Base-by-base conservation (phyloP, 2,888 invertebrate species). In the Anagyrus pseudococci region DNA sequence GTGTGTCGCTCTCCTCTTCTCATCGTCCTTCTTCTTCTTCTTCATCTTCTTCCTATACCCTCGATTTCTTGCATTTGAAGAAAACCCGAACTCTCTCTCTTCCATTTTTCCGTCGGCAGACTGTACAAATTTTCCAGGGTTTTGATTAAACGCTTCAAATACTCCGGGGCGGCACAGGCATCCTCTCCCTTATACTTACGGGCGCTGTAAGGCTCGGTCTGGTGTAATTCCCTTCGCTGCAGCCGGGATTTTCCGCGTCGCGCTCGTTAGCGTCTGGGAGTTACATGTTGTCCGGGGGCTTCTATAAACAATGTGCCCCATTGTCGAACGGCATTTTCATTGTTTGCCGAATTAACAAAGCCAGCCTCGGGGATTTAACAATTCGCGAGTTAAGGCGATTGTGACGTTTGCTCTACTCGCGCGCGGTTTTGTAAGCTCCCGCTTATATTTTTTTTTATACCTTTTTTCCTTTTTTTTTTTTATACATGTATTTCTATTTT, bases 1-100 rank as follows among this genome's bases (percentile, higher is more conserved):
- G 48, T 66, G 33, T 66, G n/a, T 60, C 62, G 53, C 43, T 66
- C 56, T 25, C 43, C 10, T 13, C 15, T 37, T 66, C 56, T 25
- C 43, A 13, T 13, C 15, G n/a, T 44, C 29, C 33, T 48, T 40
- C 19, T 19, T 40, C 37, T 47, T 10, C 40, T 29, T 19, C 41
- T 33, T 40, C 13, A n/a, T 26, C 43, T 55, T 53, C 23, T 29
- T 8, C 26, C 17, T n/a, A 17, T 33, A 23, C 19, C 19, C 23
- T 48, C 15, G n/a, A 13, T 37, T 23, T 37, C 25, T 2, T 23
- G 22, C 13, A 6, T 37, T 55, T 55, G 23, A 4, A n/a, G n/a
- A n/a, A n/a, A 7, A 23, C 17, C 22, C 20, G 23, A 33, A 2
- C 29, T 54, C 26, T 43, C 23, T 58, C 8, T 46, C 13, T 20